Evolutionary conservation across 2,797 vertebrate genomes (phyloP).

Genomic region (Denticeps clupeoides): DNA sequence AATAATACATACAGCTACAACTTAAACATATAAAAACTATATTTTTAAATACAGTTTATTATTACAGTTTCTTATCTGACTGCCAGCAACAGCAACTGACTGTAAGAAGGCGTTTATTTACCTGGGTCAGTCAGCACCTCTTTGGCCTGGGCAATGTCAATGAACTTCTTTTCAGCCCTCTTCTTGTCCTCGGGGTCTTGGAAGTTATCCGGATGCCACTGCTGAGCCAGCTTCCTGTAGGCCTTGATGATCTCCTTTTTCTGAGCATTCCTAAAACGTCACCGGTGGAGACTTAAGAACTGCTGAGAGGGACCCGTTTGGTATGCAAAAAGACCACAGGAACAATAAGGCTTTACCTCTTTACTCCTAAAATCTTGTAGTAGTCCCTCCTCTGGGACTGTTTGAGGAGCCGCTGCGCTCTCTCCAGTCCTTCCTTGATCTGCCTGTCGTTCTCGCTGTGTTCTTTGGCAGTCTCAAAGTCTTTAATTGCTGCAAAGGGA

Average conservation of each 20-base stretch:
- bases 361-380: slow-evolving; percentile 96
- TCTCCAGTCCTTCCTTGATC: slow-evolving; percentile 86
- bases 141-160: slow-evolving; percentile 95
- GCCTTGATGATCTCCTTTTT: slow-evolving; percentile 97
- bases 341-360: slow-evolving; percentile 66
- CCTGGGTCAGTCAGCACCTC: slow-evolving; percentile 96
- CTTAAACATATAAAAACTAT: too few species aligned
- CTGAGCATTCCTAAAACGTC: slow-evolving; percentile 72
- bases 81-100: not conserved
- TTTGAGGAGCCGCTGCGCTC: slow-evolving; percentile 83
- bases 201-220: slow-evolving; percentile 98
- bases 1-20: too few species aligned
- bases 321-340: too few species aligned
- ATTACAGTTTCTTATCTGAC: too few species aligned
- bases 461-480: slow-evolving; percentile 82
- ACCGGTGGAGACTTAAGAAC: not conserved
- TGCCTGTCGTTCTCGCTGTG: slow-evolving; percentile 83
- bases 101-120: slow-evolving; percentile 38
- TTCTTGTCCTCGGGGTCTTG: slow-evolving; percentile 88
- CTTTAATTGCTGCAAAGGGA: slow-evolving; percentile 70
- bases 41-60: too few species aligned
- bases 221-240: slow-evolving; percentile 88
- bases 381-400: slow-evolving; percentile 94
- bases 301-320: too few species aligned
- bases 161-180: slow-evolving; percentile 92